Conservation (phyloP, 2,888 invertebrate species). For the Matsumyia berberina region DNA sequence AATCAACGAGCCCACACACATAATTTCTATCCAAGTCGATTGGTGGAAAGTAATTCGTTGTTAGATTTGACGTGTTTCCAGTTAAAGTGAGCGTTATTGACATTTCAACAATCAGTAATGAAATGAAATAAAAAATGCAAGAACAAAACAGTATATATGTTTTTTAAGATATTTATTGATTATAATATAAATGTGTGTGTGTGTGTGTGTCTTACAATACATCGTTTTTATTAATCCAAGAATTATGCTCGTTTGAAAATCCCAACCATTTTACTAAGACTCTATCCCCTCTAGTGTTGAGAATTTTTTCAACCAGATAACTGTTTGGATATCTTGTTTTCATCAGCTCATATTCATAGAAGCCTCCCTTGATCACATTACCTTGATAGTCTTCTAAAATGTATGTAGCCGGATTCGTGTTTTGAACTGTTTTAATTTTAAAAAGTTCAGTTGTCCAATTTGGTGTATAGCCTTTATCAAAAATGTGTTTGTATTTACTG, state of each 20-base stretch:
- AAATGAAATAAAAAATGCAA: neutral
- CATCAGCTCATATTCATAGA: slow-evolving; percentile 80
- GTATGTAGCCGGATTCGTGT: slow-evolving; percentile 78
- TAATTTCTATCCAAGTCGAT: slow-evolving; percentile 75
- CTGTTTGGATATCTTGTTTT: slow-evolving; percentile 79
- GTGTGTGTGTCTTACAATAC: slow-evolving; percentile 11
- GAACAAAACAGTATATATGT: neutral
- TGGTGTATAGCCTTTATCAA: slow-evolving; percentile 54
- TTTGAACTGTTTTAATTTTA: slow-evolving; percentile 77
- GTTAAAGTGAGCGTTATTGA: slow-evolving; percentile 78
- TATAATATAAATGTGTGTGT: neutral
- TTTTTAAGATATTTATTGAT: neutral
- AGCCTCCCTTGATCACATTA: slow-evolving; percentile 79
- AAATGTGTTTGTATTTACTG: slow-evolving; percentile 48
- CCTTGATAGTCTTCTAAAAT: slow-evolving; percentile 77
- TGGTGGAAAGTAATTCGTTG: slow-evolving; percentile 62
- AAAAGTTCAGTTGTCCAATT: slow-evolving; percentile 78
- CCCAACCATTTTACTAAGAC: slow-evolving; percentile 78
- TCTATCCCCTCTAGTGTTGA: slow-evolving; percentile 74
- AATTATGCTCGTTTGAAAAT: slow-evolving; percentile 77
- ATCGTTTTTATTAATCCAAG: slow-evolving; percentile 78
- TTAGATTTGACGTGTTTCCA: slow-evolving; percentile 77
- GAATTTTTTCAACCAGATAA: slow-evolving; percentile 80
- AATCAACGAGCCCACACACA: slow-evolving; percentile 79
- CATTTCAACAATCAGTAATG: slow-evolving; percentile 44